Base-by-base conservation (phyloP, 2,888 invertebrate species). In the Dolomedes plantarius region DNA sequence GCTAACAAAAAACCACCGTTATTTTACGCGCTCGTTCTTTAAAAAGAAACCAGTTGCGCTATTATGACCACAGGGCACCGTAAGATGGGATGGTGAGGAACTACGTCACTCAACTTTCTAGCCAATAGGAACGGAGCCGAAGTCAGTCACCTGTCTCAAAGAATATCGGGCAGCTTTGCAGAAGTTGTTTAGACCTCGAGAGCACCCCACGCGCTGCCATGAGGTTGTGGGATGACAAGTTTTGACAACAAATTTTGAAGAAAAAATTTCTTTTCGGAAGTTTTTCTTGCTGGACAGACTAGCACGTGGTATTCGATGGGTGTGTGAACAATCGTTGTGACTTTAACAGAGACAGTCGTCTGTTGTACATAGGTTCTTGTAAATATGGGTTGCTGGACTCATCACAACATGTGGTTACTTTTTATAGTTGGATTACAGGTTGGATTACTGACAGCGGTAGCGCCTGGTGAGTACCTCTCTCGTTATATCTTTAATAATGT, bases 31-130 rank as follows among this genome's bases (percentile, higher is more conserved):
- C 69, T 68, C 81, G 73, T 19, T 56, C 50, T 62, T 67, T 62
- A 81, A 81, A 72, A 80, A 73, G 72, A 81, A 81, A 81, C 81
- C 75, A 69, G 81, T 81, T 81, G 81, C 56, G 68, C 68, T 69
- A 41, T 75, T 81, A 75, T 80, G 81, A 56, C 81, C 81, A 81
- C 74, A 68, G 80, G 80, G 80, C 68, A 73, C 79, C 71, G 46
- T 64, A 39, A 64, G 73, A 50, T 46, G 71, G 72, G 56, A 56
- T 56, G 68, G 19, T n/a, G 64, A 19, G 46, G 46, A 72, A 56
- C 50, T 73, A 81, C 81, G 81, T 81, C 81, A 81, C 75, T 19
- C 27, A 75, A 81, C 81, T 75, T 64, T 75, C 50, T 68, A 56
- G 71, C 81, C 81, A 81, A 81, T 81, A 56, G 32, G 23, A 23